phyloP scores from a whole-genome alignment of 2,113 vertebrate species.

The Amia ocellicauda region DNA sequence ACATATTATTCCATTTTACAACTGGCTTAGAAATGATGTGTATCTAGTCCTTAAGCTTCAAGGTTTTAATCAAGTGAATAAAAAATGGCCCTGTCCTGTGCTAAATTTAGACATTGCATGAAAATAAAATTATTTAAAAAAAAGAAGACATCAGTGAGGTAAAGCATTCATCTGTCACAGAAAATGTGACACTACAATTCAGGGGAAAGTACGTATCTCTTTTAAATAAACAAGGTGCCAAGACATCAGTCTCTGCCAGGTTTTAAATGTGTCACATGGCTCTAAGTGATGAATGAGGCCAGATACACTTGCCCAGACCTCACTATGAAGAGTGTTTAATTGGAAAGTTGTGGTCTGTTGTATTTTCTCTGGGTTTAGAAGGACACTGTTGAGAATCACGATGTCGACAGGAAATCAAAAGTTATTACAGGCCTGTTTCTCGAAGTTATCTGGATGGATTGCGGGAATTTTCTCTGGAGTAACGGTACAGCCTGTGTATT shows the following conservation, averaged over 20 bases:
- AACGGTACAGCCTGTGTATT: neutral
- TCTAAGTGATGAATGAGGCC: constrained; percentile 40
- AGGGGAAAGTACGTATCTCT: constrained; percentile 1
- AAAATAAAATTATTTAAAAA: neutral
- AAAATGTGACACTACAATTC: neutral
- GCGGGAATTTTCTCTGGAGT: neutral
- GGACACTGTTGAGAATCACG: constrained; percentile 21
- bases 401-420: constrained; percentile 25
- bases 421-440: constrained; percentile 1
- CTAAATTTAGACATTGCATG: neutral
- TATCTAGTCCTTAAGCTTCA: neutral
- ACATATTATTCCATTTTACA: too few relatives aligned
- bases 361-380: constrained; percentile 16
- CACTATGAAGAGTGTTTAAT: constrained; percentile 41
- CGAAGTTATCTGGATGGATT: too few relatives aligned
- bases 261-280: constrained; percentile 24
- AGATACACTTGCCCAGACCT: constrained; percentile 27
- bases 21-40: too few relatives aligned
- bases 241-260: constrained; percentile 16
- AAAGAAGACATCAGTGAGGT: neutral
- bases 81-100: constrained; percentile 10
- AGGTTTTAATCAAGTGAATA: neutral
- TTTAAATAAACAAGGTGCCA: constrained; percentile 33
- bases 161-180: neutral
- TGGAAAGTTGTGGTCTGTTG: constrained; percentile 33